These are phyloP conservation scores for Drosophila ironensis DNA, from an alignment of 1,140 invertebrate species.

Conservation along the genomic window DNA sequence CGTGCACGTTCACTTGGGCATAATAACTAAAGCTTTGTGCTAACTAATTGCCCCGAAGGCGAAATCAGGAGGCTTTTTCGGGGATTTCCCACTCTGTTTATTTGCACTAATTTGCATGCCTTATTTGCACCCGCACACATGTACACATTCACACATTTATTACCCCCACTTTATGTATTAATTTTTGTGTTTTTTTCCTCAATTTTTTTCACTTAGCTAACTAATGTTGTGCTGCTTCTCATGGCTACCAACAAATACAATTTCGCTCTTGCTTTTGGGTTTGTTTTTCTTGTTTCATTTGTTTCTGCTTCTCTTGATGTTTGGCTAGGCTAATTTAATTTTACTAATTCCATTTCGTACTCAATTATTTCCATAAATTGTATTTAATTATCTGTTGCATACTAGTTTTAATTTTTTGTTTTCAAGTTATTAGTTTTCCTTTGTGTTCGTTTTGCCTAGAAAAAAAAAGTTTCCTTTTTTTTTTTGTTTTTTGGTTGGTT, in stretches of 20 bases:
- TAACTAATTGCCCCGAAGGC: slow-evolving; percentile 73
- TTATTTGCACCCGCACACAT: slow-evolving; percentile 58
- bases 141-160: slow-evolving; percentile 3
- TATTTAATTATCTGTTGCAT: slow-evolving; percentile 46
- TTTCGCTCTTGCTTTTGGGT: slow-evolving; percentile 3
- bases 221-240: slow-evolving; percentile 20
- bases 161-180: slow-evolving; percentile 8
- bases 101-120: slow-evolving; percentile 73
- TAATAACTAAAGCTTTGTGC: slow-evolving; percentile 74
- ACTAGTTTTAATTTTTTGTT: slow-evolving; percentile 16
- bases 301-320: slow-evolving; percentile 7
- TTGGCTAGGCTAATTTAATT: slow-evolving; percentile 51
- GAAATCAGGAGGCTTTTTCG: slow-evolving; percentile 13
- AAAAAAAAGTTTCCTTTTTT: slow-evolving; percentile 19
- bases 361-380: slow-evolving; percentile 31
- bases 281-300: slow-evolving; percentile 16
- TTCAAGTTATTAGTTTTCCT: slow-evolving; percentile 10
- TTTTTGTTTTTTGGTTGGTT: background rate
- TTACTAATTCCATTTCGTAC: slow-evolving; percentile 32
- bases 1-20: slow-evolving; percentile 51
- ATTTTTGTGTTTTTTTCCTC: slow-evolving; percentile 12
- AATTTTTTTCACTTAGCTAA: slow-evolving; percentile 31
- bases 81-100: slow-evolving; percentile 24
- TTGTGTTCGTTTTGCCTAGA: slow-evolving; percentile 30
- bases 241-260: slow-evolving; percentile 33